Base-by-base conservation (phyloP, 37 sponge, comb jelly and placozoan species). In the Cliona cf. orientalis region DNA sequence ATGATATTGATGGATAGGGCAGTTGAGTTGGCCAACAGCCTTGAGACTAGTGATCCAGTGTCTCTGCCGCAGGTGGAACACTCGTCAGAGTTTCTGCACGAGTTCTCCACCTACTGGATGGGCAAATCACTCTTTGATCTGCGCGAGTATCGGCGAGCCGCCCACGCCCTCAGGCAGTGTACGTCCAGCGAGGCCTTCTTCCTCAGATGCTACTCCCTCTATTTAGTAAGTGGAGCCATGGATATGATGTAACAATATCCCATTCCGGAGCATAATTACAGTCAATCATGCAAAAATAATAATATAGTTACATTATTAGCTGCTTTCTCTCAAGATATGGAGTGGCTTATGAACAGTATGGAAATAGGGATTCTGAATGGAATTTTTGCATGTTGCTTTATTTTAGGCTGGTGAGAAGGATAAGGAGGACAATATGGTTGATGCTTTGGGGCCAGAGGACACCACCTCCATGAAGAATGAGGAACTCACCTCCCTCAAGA, bases 391-490 rank as follows among this genome's bases (percentile, higher is more conserved):
- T 22, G 38, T 31, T 21, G 2, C 42, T 78, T 19, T 82, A 17
- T 3, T 84, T 12, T 65, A 93, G 94, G 83, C 84, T 75, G 94
- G 94, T 17, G 90, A 93, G 80, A 93, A 93, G 56, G 69, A 65
- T 21, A 89, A 89, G 53, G 87, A 86, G 46, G 94, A 93, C 53
- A 65, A 80, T 26, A 72, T 37, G 25, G 90, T 93, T 23, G 94
- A 89, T 74, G 86, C 78, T 4, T 62, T 86, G 14, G 93, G 93
- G 2, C 66, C 78, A 60, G 80, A 74, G 5, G 93, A 87, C 1
- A 31, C 62, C 3, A 40, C 56, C 21, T n/a, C 21, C 23, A 71
- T 88, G 33, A 42, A 36, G 17, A 93, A 93, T 46, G 57, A 64
- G 22, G 89, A 89, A 44, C 75, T 93, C 3, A 44, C 31, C 34